Conservation (phyloP, 2,113 vertebrate species). For the Collichthys lucidus region DNA sequence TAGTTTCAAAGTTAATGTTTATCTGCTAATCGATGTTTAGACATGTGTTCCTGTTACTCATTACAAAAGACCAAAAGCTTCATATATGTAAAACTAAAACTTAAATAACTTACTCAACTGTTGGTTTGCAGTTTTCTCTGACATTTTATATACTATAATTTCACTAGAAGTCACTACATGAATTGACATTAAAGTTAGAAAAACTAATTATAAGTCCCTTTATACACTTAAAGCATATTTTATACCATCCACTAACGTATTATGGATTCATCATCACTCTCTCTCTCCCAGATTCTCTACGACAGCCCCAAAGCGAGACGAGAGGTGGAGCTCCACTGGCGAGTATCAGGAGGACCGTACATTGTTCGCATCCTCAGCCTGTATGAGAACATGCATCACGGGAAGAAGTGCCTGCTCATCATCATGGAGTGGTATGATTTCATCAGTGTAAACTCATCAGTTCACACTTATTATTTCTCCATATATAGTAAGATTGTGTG, state of each 20-base stretch:
- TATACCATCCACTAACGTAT: no score
- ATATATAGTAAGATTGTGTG: neutral
- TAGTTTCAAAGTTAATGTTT: neutral
- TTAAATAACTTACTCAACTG: neutral
- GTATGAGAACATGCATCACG: slow-evolving; percentile 97
- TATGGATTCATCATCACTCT: neutral
- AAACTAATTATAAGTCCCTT: neutral
- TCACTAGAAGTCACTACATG: neutral
- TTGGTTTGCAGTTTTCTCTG: neutral
- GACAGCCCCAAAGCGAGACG: slow-evolving; percentile 96
- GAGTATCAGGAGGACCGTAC: slow-evolving; percentile 92
- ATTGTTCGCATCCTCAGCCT: slow-evolving; percentile 88
- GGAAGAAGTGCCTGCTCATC: slow-evolving; percentile 96
- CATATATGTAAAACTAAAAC: neutral
- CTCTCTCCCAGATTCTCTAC: slow-evolving; percentile 84
- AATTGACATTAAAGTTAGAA: no score
- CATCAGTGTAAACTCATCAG: neutral
- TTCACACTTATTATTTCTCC: neutral
- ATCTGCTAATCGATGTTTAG: neutral
- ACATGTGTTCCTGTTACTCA: neutral
- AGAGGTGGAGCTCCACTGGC: slow-evolving; percentile 96
- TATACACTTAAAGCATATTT: neutral
- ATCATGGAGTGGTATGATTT: slow-evolving; percentile 95
- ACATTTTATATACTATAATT: no score
- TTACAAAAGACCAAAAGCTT: neutral